Evolutionary conservation across 2,797 vertebrate genomes (phyloP), one percentile per base, ranked within the genome.

Genomic region (Myotis findleyi): DNA sequence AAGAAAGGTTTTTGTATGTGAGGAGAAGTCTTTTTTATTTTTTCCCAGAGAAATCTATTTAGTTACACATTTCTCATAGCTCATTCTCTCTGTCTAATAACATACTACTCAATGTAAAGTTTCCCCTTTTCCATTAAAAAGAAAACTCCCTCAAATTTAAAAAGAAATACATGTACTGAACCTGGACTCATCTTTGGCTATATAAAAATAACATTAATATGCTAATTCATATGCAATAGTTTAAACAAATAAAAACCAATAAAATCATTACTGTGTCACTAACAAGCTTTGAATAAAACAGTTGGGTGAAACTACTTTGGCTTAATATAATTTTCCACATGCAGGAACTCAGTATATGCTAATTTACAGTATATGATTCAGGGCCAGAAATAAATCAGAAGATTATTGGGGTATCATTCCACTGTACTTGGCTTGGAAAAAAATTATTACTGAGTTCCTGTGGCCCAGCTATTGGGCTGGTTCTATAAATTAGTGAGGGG

Each of bases 171-270:
- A 21, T 27, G 23, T 33, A 25, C 12, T 87, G 77, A 95, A 49
- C 4, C 57, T 62, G 38, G 9, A 44, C 17, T 95, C 91, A 75
- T 87, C 6, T 87, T 90, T 59, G 17, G 38, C 33, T 68, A 14
- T 33, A 30, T 57, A 69, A 89, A 89, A 91, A 88, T 27, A 27
- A 8, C 13, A 18, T 83, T 51, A 57, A 38, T 7, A n/a, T 33
- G 47, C 55, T 93, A 71, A 64, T 80, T 92, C 14, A 66, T 71
- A 83, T 76, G 41, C 77, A 73, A n/a, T 82, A 8, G 7, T 84
- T 93, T 47, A 82, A 80, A 81, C 27, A 75, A 86, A 91, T 53
- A 94, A 89, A 96, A 81, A 38, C 21, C 77, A 81, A 20, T 77
- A 41, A 73, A 85, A 57, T 88, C 30, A 80, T 73, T 76, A 72